Base-by-base conservation (phyloP, 1,140 invertebrate genomes). In the Potamilus streckersoni region DNA sequence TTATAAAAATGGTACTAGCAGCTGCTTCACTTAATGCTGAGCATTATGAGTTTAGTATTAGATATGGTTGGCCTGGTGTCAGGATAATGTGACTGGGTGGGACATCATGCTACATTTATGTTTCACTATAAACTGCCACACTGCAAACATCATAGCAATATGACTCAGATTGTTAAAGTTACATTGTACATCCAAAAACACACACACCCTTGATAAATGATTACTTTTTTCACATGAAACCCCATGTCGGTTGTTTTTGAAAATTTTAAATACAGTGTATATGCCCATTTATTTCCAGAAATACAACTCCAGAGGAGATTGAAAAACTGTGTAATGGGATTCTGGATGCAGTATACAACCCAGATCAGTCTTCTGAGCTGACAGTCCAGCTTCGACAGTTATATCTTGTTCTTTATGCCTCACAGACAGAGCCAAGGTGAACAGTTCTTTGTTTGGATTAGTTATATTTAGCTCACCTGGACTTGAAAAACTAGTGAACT, bases 241-340 rank as follows among this genome's bases (percentile, higher is more conserved):
- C 20, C 31, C 59, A 15, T 71, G 20, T 16, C 49, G 20, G 23
- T 70, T 70, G 11, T 70, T 17, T 17, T 23, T 62, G 19, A 62
- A 23, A 62, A 62, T 62, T n/a, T 19, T 62, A 19, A n/a, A n/a
- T 62, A 23, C 13, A 17, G 20, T 17, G 17, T 61, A 19, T 23
- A 11, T 23, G 4, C 5, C 4, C 19, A 20, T 67, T 79, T 79
- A 56, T 72, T 78, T 74, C 20, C 73, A 86, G 85, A 74, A 76
- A 84, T 63, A 76, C 79, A 68, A 74, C 81, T 69, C 79, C 82
- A 72, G 86, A 87, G 75, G 86, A 87, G 62, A 82, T 87, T 60
- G 81, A 82, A 23, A 80, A 76, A 55, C 69, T 87, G 27, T 85
- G 85, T 79, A 71, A 55, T 17, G 77, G 66, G 31, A 77, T 84